A percentile compares a stretch with the other conserved stretches of the same genome.
Conservation (phyloP, 1,140 invertebrate genomes). For the Microplitis mediator region DNA sequence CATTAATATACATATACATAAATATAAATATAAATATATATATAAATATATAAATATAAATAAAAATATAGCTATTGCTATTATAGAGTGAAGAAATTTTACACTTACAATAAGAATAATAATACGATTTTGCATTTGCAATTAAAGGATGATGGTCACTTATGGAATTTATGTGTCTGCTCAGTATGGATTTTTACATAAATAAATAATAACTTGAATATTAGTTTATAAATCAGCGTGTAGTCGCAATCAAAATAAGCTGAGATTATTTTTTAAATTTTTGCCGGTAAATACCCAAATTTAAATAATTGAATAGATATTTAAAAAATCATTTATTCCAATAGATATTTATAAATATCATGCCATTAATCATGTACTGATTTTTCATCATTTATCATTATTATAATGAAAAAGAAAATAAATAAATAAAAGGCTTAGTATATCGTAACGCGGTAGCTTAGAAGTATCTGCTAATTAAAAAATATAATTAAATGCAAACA, state of each 20-base stretch:
- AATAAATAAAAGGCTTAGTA: slow-evolving; percentile 24
- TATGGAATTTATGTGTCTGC: not conserved
- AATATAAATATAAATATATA: too few species aligned
- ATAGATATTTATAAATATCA: slow-evolving; percentile 1
- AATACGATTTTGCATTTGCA: not conserved
- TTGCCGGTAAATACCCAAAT: not conserved
- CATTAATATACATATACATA: not conserved
- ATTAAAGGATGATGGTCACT: not conserved
- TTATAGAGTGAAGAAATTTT: not conserved
- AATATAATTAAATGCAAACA: slow-evolving; percentile 22
- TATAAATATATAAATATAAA: too few species aligned
- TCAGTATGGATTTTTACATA: not conserved
- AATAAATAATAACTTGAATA: not conserved
- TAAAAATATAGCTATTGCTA: not conserved
- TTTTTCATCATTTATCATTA: slow-evolving; percentile 14
- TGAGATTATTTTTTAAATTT: slow-evolving; percentile 16
- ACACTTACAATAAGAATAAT: not conserved
- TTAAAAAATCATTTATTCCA: not conserved
- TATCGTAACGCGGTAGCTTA: slow-evolving; percentile 24
- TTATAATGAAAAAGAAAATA: not conserved
- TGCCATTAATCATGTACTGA: too few species aligned
- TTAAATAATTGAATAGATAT: slow-evolving; percentile 3
- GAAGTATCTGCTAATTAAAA: slow-evolving; percentile 18
- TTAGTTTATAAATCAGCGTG: not conserved
- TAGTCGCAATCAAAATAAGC: slow-evolving; percentile 18